Base-by-base conservation (phyloP, 2,797 vertebrate species). In the Thunnus albacares region DNA sequence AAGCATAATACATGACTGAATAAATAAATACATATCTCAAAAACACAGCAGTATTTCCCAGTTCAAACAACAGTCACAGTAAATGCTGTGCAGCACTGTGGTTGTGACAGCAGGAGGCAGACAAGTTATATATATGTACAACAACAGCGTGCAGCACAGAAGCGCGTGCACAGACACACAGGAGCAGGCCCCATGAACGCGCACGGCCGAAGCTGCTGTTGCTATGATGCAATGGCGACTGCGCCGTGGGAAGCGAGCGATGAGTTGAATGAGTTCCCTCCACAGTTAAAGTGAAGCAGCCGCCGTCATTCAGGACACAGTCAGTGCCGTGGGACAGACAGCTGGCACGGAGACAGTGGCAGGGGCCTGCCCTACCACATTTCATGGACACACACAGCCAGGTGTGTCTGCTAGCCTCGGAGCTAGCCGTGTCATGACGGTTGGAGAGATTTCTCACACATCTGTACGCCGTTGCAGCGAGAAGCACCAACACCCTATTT, bases 141-240 rank as follows among this genome's bases (percentile, higher is more conserved):
- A 71, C 63, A 38, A 22, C 75, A 17, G 67, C 73, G 17, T 47
- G 52, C 28, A 14, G 55, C 59, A 3, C 69, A 5, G 49, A 6
- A 4, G 49, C 68, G 13, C 76, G 12, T 83, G n/a, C 59, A 11
- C 61, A 11, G 5, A 63, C 62, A 72, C 61, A 58, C 28, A 52
- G 28, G 64, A 52, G 73, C 45, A 3, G 56, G 51, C 41, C 33
- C 75, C 78, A 92, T 82, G 93, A 61, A 63, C 93, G 93, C 88
- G 90, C 92, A 71, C 84, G 81, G 80, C 20, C 60, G 10, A 69
- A 71, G 90, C 88, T 87, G 93, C 90, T 91, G 93, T 89, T 91
- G 91, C 92, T 93, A 88, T 93, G 92, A 95, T 91, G 94, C 95
- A 95, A 94, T 91, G 93, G 92, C 89, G 92, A 89, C 93, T 92